Evolutionary conservation across 2,113 vertebrate genomes (phyloP).

Genomic region (Siphamia tubifer): DNA sequence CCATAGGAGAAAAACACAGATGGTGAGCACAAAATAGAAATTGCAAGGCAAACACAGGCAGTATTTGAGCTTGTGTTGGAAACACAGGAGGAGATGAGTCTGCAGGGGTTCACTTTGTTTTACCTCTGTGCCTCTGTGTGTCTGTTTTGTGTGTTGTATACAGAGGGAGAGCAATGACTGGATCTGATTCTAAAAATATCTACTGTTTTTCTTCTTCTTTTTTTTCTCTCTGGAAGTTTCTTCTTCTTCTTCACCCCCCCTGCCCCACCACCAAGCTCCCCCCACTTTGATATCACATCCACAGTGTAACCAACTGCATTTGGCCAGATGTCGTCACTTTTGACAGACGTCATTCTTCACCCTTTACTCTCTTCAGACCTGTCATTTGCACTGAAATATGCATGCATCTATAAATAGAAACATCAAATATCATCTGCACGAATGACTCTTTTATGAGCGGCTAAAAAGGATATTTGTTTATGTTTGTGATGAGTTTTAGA

Average conservation of each 20-base stretch:
- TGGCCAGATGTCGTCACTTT: not conserved
- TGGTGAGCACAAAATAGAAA: slow-evolving; percentile 8
- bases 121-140: not conserved
- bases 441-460: no score
- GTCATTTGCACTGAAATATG: not conserved
- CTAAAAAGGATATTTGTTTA: no score
- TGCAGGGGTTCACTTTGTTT: not conserved
- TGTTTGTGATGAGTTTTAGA: no score
- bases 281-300: slow-evolving; percentile 6
- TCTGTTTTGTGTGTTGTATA: not conserved
- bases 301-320: not conserved
- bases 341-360: slow-evolving; percentile 13
- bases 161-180: not conserved
- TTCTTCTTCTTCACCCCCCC: slow-evolving; percentile 19
- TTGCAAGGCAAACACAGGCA: not conserved
- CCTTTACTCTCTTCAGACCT: not conserved
- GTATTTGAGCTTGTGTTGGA: not conserved
- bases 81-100: not conserved
- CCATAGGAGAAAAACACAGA: not conserved
- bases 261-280: slow-evolving; percentile 1
- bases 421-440: not conserved
- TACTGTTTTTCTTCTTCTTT: not conserved
- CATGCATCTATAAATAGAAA: no score
- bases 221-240: slow-evolving; percentile 47
- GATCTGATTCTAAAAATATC: slow-evolving; percentile 63